Evolutionary conservation across 2,888 invertebrate genomes (phyloP).

Genomic region (Chalcis sispes): DNA sequence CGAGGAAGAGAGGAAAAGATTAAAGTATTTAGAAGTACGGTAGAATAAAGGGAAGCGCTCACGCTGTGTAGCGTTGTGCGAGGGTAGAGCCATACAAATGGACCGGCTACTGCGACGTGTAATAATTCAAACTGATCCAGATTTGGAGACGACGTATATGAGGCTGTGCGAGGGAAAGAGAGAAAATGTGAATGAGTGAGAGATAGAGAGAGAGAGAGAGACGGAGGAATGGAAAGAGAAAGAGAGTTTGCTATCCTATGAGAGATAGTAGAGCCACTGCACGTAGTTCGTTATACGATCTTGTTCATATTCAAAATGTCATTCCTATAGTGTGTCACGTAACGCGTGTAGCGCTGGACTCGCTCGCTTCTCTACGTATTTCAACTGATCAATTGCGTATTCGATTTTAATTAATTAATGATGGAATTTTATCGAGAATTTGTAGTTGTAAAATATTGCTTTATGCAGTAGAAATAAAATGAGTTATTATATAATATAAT

Average conservation of each 20-base stretch:
- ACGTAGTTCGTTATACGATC: constrained; percentile 43
- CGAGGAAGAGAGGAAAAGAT: neutral
- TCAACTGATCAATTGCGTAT: neutral
- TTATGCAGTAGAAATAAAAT: too few species aligned
- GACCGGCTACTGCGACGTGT: constrained; percentile 19
- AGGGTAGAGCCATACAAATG: constrained; percentile 9
- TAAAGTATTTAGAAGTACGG: neutral
- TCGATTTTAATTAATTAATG: neutral
- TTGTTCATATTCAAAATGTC: constrained; percentile 51
- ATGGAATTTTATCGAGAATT: neutral
- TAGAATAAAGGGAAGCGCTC: too few species aligned
- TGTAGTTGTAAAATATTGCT: too few species aligned
- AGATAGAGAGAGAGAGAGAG: neutral
- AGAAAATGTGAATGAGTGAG: neutral
- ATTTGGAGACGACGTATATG: constrained; percentile 16
- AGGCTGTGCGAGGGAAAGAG: neutral
- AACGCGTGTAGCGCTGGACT: neutral
- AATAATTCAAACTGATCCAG: constrained; percentile 42
- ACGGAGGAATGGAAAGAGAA: neutral
- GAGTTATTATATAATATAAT: too few species aligned
- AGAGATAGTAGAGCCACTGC: constrained; percentile 19
- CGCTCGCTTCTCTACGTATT: too few species aligned
- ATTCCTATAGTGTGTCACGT: neutral
- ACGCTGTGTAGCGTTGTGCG: too few species aligned
- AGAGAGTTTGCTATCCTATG: neutral